Evolutionary conservation across 2,888 invertebrate genomes (phyloP), one percentile per base, ranked within the genome.

Genomic region (Chirona hameri): DNA sequence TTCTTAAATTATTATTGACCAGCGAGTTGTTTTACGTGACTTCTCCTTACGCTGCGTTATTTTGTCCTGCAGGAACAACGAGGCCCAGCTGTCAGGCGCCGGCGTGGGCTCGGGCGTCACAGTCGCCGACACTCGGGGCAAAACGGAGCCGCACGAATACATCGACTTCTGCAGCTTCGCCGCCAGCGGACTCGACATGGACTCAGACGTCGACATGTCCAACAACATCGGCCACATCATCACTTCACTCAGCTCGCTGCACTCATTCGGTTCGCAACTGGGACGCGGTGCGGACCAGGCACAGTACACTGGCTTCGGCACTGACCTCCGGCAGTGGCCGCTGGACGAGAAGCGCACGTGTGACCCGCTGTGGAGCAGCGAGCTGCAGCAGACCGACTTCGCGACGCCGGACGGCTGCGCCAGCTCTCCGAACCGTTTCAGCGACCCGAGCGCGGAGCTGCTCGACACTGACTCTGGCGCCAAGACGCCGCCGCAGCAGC

Each of bases 321-420:
- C 21, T 18, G 76, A 39, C 5, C 15, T 39, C 76, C 27, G 27
- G 24, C 31, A 39, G 18, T 76, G 76, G 76, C 21, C 21, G 39
- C 15, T 1, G 31, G 76, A 76, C 3, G 48, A 79, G 24, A 46
- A 48, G 14, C 5, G 10, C 27, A n/a, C 48, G 15, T n/a, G 48
- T n/a, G 48, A 79, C n/a, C 79, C 79, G 7, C 46, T 79, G 46
- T 79, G 79, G 79, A 24, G 79, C n/a, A n/a, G 48, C 46, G 48
- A n/a, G 10, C 7, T 27, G 65, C n/a, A 10, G 46, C 72, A 29
- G 18, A 12, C 18, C 48, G 27, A 72, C 72, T 15, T 72, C 29
- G 24, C 69, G 24, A 69, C 69, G n/a, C 14, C 29, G 27, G 27
- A 15, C 14, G 29, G 14, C 72, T 21, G 10, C 76, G 21, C n/a